Conservation (phyloP, 1,140 invertebrate species). For the Anagrus nilaparvatae region DNA sequence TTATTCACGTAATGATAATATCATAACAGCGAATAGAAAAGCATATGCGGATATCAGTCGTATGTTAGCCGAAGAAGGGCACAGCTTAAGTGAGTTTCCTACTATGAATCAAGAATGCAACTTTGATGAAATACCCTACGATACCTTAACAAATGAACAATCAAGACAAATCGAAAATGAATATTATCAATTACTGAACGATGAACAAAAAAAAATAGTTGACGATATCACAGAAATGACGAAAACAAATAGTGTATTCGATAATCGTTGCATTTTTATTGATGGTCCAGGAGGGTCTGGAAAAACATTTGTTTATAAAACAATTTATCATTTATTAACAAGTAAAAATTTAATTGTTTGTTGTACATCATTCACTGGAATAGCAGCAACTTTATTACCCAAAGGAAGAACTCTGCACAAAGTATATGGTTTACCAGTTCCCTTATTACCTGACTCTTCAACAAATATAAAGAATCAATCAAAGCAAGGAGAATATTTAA, state of each 20-base stretch:
- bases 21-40: not conserved
- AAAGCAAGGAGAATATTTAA: constrained; percentile 6
- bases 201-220: constrained; percentile 7
- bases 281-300: constrained; percentile 13
- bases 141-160: too few relatives aligned
- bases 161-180: too few relatives aligned
- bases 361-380: constrained; percentile 18
- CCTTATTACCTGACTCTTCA: constrained; percentile 9
- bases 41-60: not conserved
- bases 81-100: not conserved
- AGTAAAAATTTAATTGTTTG: not conserved
- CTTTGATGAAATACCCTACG: too few relatives aligned
- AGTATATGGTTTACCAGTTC: constrained; percentile 15
- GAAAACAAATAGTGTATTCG: not conserved
- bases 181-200: too few relatives aligned
- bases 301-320: constrained; percentile 11
- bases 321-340: constrained; percentile 11
- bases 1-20: not conserved
- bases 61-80: not conserved
- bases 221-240: not conserved
- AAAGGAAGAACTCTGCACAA: constrained; percentile 20
- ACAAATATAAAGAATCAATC: constrained; percentile 25
- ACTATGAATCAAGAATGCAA: not conserved
- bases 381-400: constrained; percentile 20
- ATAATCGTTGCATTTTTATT: constrained; percentile 1